Conservation (phyloP, 2,797 vertebrate genomes). For the Molossus alvarezi region DNA sequence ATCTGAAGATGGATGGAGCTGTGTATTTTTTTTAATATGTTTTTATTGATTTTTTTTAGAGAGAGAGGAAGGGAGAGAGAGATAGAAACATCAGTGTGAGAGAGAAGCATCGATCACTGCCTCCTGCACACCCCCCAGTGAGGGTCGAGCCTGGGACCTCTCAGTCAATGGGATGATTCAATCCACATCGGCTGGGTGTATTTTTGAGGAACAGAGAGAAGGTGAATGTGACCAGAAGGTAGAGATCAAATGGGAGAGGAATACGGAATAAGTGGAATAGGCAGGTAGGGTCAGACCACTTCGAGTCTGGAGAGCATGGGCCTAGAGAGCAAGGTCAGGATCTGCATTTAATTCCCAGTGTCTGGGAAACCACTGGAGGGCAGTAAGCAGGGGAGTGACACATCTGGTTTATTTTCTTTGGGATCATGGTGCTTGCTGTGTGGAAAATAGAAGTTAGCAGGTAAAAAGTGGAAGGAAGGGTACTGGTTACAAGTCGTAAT, state of each 20-base stretch:
- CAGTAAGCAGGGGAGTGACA: not conserved
- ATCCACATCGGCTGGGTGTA: no score
- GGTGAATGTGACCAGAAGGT: not conserved
- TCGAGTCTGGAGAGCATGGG: not conserved
- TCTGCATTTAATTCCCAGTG: not conserved
- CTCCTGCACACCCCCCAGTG: no score
- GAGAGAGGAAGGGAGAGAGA: no score
- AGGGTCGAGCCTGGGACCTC: no score
- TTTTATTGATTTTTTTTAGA: no score
- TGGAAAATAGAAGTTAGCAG: not conserved
- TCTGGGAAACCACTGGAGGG: not conserved
- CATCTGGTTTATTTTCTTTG: not conserved
- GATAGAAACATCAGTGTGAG: no score
- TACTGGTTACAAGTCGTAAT: conserved; percentile 23
- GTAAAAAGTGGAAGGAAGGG: conserved; percentile 29
- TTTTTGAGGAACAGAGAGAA: not conserved
- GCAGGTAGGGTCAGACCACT: not conserved
- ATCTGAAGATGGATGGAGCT: not conserved
- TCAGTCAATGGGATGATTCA: no score
- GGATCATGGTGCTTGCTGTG: conserved; percentile 2
- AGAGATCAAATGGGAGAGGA: not conserved
- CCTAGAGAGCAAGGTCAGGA: not conserved
- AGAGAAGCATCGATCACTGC: no score
- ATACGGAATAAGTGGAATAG: not conserved
- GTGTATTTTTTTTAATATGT: not conserved